Base-by-base conservation (phyloP, 2,797 vertebrate genomes). In the Gadopsis bispinosus region DNA sequence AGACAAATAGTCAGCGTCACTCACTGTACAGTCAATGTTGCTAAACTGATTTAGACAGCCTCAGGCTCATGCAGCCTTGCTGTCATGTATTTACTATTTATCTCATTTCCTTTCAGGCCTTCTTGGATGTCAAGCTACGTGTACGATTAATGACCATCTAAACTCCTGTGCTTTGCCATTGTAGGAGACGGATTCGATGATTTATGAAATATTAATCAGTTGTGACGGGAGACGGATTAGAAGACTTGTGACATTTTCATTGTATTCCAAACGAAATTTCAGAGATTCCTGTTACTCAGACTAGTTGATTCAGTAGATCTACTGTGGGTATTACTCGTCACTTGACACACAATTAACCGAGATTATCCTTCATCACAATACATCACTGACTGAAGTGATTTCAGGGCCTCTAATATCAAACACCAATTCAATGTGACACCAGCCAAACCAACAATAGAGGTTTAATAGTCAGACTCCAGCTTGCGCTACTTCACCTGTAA, bases 111-210 rank as follows among this genome's bases (percentile, higher is more conserved):
- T 75, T 39, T 63, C 47, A 54, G 64, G 58, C 62, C 53, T 41
- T 55, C 51, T 55, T 31, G n/a, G 51, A 63, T 75, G 64, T 77
- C 74, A 13, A 70, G 71, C 83, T 79, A 69, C 29, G 29, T 82
- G 71, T 47, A 41, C 59, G 50, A 81, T 59, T 79, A 83, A 82
- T 69, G 69, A 72, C 56, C 29, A n/a, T 71, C 33, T 55, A 22
- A 72, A 79, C 72, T 67, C 41, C 53, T 37, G 58, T 54, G 60
- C 66, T 73, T 78, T 69, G 43, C 60, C 55, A 66, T 19, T 51
- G 35, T 35, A 13, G 31, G 66, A 73, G 55, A 64, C 50, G 16
- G 26, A 81, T 81, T 35, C 45, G 48, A 54, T 22, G n/a, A 63
- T 20, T 77, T 68, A 26, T 8, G 22, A 64, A 79, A 39, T 69